Evolutionary conservation across 2,888 invertebrate species (phyloP).

Genomic region (Metopia argyrocephala): DNA sequence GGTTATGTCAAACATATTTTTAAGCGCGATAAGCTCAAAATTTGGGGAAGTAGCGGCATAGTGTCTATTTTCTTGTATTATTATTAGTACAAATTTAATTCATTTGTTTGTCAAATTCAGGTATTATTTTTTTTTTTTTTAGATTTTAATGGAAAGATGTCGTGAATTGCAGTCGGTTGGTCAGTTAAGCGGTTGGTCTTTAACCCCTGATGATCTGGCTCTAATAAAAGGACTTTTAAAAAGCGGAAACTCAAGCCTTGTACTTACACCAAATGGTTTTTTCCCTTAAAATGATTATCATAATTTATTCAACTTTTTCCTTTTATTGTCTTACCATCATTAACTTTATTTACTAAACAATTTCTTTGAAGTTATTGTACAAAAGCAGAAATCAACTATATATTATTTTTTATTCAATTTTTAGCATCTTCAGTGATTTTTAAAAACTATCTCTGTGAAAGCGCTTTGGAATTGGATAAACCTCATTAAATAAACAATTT

Average conservation of each 20-base stretch:
- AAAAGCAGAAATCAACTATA: conserved; percentile 18
- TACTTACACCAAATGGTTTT: conserved; percentile 82
- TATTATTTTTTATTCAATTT: conserved; percentile 40
- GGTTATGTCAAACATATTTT: too few species aligned
- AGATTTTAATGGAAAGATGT: conserved; percentile 83
- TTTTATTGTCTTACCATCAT: conserved; percentile 16
- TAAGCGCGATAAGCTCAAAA: too few species aligned
- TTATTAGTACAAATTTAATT: neutral
- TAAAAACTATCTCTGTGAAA: too few species aligned
- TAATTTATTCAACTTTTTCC: conserved; percentile 30
- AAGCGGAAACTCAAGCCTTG: conserved; percentile 83
- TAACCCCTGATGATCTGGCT: conserved; percentile 84
- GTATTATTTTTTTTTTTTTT: conserved; percentile 10
- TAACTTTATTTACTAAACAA: conserved; percentile 28
- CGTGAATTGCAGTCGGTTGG: conserved; percentile 84
- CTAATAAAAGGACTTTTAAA: conserved; percentile 83
- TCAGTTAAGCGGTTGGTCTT: conserved; percentile 84
- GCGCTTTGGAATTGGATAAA: too few species aligned
- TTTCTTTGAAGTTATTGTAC: conserved; percentile 8
- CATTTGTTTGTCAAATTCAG: neutral
- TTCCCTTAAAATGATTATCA: conserved; percentile 71
- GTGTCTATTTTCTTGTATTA: neutral
- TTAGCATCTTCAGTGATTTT: conserved; percentile 51
- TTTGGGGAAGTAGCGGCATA: too few species aligned
- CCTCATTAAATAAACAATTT: too few species aligned